These are phyloP conservation scores for Champsocephalus gunnari DNA, from an alignment of 2,797 vertebrate genomes.

Conservation along the genomic window DNA sequence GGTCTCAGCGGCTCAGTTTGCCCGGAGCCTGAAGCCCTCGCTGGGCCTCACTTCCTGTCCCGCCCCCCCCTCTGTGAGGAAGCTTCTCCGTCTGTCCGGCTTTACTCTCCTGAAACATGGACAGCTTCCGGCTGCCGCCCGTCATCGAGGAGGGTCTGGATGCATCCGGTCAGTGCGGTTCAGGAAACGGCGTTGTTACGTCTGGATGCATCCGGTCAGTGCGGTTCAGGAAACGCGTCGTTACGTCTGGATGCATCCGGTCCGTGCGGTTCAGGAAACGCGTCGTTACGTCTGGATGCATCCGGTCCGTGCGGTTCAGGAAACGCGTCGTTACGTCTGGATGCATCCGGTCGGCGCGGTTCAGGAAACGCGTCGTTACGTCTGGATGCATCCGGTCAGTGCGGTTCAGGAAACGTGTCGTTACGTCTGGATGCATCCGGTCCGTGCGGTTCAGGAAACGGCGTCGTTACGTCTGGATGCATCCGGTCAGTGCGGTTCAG, in stretches of 20 bases:
- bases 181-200: conserved; percentile 9
- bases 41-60: conserved; percentile 17
- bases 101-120: conserved; percentile 68
- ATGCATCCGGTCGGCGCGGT: conserved; percentile 73
- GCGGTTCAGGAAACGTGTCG: too few species aligned
- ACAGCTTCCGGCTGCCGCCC: conserved; percentile 84
- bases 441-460: conserved; percentile 51
- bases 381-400: conserved; percentile 79
- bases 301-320: conserved; percentile 72
- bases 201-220: conserved; percentile 79
- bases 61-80: not conserved
- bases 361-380: too few species aligned
- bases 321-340: conserved; percentile 64
- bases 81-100: too few species aligned
- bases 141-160: conserved; percentile 86
- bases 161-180: conserved; percentile 69
- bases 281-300: conserved; percentile 68
- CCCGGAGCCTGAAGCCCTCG: conserved; percentile 52
- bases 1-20: conserved; percentile 34
- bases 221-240: too few species aligned
- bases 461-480: conserved; percentile 81
- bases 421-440: conserved; percentile 81
- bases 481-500: conserved; percentile 70
- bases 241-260: conserved; percentile 77
- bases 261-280: conserved; percentile 51